Conservation (phyloP, 2,888 invertebrate genomes). For the Zonitis immaculata region DNA sequence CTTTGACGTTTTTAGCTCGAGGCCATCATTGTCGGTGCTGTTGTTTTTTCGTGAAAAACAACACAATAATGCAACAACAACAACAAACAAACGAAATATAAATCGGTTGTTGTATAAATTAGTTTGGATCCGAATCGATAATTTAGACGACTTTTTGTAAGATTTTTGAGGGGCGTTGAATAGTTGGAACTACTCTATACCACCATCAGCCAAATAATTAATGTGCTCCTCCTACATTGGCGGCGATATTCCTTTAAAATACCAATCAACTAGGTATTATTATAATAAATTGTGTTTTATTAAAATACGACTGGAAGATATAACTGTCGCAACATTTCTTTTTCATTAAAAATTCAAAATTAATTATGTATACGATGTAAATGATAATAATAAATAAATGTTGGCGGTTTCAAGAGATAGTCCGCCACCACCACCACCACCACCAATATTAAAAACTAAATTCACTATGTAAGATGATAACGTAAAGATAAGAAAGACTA, state of each 20-base stretch:
- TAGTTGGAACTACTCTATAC: background rate
- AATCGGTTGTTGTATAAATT: background rate
- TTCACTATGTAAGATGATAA: slow-evolving; percentile 29
- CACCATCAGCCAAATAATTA: slow-evolving; percentile 6
- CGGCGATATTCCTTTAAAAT: slow-evolving; percentile 12
- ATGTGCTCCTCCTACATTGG: slow-evolving; percentile 8
- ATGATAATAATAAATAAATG: background rate
- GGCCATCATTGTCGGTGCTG: slow-evolving; percentile 25
- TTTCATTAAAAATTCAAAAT: too few relatives aligned
- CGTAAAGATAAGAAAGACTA: slow-evolving; percentile 33
- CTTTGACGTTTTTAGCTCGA: slow-evolving; percentile 14
- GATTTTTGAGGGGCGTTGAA: background rate
- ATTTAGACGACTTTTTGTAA: too few relatives aligned
- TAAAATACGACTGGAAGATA: slow-evolving; percentile 11
- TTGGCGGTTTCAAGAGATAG: background rate
- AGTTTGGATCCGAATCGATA: background rate
- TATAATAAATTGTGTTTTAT: slow-evolving; percentile 19
- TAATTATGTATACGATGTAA: background rate
- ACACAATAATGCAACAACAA: background rate
- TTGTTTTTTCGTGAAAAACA: too few relatives aligned
- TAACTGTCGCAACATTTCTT: slow-evolving; percentile 14
- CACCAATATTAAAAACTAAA: slow-evolving; percentile 29
- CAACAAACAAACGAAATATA: background rate
- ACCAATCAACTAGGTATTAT: slow-evolving; percentile 11
- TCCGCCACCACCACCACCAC: slow-evolving; percentile 13